phyloP scores from a whole-genome alignment of 2,113 vertebrate genomes.

The Columba janthina region DNA sequence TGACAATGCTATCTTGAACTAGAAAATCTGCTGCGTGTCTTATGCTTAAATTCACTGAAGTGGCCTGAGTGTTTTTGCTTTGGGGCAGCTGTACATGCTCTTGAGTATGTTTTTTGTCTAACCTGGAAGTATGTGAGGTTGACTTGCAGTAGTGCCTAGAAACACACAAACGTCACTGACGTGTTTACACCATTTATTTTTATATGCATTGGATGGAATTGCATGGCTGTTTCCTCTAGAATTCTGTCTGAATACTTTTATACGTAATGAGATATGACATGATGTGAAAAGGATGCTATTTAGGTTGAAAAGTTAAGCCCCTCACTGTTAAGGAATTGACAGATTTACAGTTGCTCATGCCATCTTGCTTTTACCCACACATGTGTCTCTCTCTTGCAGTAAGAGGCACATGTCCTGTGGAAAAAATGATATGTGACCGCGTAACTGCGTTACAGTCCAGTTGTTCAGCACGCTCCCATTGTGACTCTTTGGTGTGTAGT shows the following conservation, averaged over 20 bases:
- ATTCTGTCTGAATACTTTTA: neutral
- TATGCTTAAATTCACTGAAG: neutral
- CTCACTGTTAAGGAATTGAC: slow-evolving; percentile 16
- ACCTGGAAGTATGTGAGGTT: neutral
- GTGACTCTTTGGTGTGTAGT: neutral
- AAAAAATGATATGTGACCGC: neutral
- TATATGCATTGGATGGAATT: neutral
- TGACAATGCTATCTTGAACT: neutral
- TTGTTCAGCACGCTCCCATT: neutral
- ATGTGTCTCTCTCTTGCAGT: neutral
- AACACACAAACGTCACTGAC: neutral
- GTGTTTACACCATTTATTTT: neutral
- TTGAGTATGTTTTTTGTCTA: neutral
- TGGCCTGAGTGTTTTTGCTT: neutral
- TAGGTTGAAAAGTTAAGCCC: slow-evolving; percentile 19
- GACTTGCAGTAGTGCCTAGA: neutral
- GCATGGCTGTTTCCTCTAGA: neutral
- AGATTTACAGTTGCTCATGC: slow-evolving; percentile 5
- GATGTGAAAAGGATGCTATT: slow-evolving; percentile 28
- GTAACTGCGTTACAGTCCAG: neutral
- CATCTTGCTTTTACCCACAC: neutral
- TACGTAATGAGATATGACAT: neutral
- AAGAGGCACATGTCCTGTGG: neutral
- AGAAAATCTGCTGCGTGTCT: neutral
- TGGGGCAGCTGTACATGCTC: neutral